A percentile compares a stretch with the other conserved stretches of the same genome.
Conservation (phyloP, 1,140 invertebrate species). For the Octopus bimaculoides region DNA sequence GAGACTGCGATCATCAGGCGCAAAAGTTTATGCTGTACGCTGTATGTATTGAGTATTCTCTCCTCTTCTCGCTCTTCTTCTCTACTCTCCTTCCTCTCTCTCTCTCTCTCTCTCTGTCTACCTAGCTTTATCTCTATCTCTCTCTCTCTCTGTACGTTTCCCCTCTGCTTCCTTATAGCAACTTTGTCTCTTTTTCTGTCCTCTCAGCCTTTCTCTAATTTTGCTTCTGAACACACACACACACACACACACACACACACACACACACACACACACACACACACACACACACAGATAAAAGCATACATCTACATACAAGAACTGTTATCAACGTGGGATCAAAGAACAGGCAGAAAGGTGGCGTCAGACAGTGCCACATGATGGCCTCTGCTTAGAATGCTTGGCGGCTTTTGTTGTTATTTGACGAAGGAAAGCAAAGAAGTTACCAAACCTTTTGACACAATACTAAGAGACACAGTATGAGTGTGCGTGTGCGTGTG, state of each 20-base stretch:
- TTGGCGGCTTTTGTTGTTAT: no score
- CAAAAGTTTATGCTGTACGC: not conserved
- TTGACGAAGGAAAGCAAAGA: not conserved
- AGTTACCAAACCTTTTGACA: not conserved
- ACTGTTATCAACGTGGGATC: not conserved
- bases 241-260: conserved; percentile 6
- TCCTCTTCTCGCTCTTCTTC: conserved; percentile 3
- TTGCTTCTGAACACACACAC: conserved; percentile 3
- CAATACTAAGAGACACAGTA: not conserved
- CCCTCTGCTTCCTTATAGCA: not conserved
- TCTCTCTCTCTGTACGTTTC: not conserved
- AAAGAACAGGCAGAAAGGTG: not conserved
- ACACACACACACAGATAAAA: not conserved
- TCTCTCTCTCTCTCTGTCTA: not conserved
- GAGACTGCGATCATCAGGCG: not conserved
- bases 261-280: conserved; percentile 12
- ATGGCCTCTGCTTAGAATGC: not conserved
- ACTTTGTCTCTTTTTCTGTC: not conserved
- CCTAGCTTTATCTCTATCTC: not conserved
- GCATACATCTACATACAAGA: not conserved
- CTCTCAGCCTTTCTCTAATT: not conserved
- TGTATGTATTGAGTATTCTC: not conserved
- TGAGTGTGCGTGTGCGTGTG: not conserved
- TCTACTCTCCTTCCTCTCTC: not conserved
- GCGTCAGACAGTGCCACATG: not conserved